Conservation (phyloP, 2,888 invertebrate genomes). For the Sphecodes monilicornis region DNA sequence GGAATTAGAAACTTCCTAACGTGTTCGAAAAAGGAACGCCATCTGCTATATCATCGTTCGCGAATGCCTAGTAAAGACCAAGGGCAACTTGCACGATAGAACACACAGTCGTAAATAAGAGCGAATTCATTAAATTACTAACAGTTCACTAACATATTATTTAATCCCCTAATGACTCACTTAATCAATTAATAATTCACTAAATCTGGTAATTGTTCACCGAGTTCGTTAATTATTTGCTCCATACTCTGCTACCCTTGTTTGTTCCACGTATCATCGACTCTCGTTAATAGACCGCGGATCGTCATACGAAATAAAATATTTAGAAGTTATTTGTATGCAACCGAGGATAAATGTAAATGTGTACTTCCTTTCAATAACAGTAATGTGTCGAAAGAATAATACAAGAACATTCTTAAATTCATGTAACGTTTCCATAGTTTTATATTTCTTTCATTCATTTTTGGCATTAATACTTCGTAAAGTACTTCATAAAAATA, state of each 20-base stretch:
- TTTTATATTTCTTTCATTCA: neutral
- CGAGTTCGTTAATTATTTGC: neutral
- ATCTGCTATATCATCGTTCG: constrained; percentile 21
- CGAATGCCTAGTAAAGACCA: constrained; percentile 20
- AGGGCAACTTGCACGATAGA: constrained; percentile 5
- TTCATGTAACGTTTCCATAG: neutral
- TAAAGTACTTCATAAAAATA: neutral
- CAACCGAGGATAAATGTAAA: neutral
- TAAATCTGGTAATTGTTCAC: neutral
- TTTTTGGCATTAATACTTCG: neutral
- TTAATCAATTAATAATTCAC: neutral
- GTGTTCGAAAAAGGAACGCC: constrained; percentile 52
- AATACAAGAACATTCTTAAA: neutral
- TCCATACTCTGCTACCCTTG: no score
- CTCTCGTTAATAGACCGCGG: no score
- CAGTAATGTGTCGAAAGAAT: neutral
- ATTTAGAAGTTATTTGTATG: no score
- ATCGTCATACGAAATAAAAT: no score
- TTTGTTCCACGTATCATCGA: no score
- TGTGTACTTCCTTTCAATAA: neutral
- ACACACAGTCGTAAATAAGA: neutral
- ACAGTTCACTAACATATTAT: neutral
- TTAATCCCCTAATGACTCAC: neutral
- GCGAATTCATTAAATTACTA: neutral
- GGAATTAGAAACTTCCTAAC: constrained; percentile 46